phyloP scores from a whole-genome alignment of 2,888 invertebrate species.

The Ormia ochracea region DNA sequence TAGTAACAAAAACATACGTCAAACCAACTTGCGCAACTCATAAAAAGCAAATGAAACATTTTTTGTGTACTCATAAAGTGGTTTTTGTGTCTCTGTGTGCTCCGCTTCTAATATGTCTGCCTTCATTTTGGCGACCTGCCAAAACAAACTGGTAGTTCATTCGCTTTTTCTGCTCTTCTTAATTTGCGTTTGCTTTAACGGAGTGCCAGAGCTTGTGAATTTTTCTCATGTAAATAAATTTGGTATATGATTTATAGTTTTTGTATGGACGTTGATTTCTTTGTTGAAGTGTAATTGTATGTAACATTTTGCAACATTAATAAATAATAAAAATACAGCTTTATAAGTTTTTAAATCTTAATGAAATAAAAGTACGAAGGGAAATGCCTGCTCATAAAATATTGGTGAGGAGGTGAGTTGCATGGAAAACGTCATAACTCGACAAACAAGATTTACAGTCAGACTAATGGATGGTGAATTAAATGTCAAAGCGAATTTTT shows the following conservation, averaged over 20 bases:
- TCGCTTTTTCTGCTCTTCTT: background rate
- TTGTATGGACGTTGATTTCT: background rate
- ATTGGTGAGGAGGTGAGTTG: background rate
- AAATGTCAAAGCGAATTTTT: too few relatives aligned
- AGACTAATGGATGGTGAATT: too few relatives aligned
- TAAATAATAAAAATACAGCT: constrained; percentile 35
- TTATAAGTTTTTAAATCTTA: constrained; percentile 42
- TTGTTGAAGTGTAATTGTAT: background rate
- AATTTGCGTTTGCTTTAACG: constrained; percentile 17
- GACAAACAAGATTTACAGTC: too few relatives aligned
- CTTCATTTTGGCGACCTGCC: constrained; percentile 45
- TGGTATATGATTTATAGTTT: background rate
- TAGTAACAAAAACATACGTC: constrained; percentile 12
- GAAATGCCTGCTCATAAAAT: background rate
- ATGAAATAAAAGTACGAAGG: constrained; percentile 25
- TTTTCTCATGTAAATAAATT: constrained; percentile 27
- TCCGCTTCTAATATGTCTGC: constrained; percentile 41
- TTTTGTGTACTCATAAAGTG: background rate
- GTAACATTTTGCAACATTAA: constrained; percentile 45
- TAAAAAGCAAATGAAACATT: constrained; percentile 42
- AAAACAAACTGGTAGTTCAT: constrained; percentile 49
- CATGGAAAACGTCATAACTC: background rate
- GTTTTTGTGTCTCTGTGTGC: background rate
- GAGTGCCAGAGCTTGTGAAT: constrained; percentile 4
- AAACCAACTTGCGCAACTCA: constrained; percentile 55